Evolutionary conservation across 2,113 vertebrate genomes (phyloP), one percentile per base, ranked within the genome.

Genomic region (Dryoscopus gambensis): DNA sequence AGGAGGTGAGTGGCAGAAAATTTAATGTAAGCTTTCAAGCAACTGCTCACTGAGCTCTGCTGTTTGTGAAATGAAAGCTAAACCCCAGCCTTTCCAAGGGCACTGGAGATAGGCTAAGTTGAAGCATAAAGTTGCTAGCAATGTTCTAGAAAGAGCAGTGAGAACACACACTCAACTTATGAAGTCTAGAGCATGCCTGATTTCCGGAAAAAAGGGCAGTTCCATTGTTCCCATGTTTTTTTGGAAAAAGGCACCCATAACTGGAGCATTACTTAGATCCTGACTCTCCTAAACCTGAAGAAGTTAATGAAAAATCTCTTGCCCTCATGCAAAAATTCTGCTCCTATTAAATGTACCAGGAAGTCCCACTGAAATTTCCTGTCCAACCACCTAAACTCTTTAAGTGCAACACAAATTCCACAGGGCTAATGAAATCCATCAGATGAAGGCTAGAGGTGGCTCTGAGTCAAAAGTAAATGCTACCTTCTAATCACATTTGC

Each of bases 21-120:
- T 94, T 95, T 96, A 96, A 97, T 86, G 93, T 96, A 96, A 97
- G 90, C 92, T 97, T 97, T 97, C 95, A 94, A 96, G 95, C 90
- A 97, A 94, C 96, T 97, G 84, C 94, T 96, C 94, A 89, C 87
- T 21, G 5, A 96, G 87, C 75, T 90, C 91, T 91, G 92, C 85
- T 76, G 87, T 95, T 96, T 84, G 95, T 89, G 89, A 95, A 98
- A 96, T 40, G 62, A 70, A 93, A 93, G 57, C 67, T 96, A 77
- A 93, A 95, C 56, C 15, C 21, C 50, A 89, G 64, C 57, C 84
- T 83, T 94, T 95, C 70, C 76, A 92, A 76, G 84, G 68, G 86
- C 91, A 49, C 63, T 47, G 67, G 35, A 73, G 77, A 84, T 75
- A 46, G 83, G 75, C 87, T 71, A 69, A 53, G 90, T 67, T 31